These are phyloP conservation scores for Todiramphus saurophagus DNA, from an alignment of 2,113 vertebrate genomes.

Conservation along the genomic window DNA sequence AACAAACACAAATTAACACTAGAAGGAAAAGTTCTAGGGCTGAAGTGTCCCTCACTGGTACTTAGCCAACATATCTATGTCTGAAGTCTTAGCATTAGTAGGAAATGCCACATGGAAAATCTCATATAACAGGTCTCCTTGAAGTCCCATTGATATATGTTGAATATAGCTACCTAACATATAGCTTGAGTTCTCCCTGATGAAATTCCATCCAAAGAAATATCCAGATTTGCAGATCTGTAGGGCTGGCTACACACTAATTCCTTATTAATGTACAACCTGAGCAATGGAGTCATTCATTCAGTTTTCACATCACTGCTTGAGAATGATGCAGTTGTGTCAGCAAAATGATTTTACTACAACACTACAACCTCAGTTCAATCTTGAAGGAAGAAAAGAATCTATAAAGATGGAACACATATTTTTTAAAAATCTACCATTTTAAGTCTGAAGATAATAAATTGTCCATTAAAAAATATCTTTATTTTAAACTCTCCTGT, in stretches of 20 bases:
- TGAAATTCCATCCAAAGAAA: background rate
- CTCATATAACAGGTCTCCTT: background rate
- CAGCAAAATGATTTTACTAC: background rate
- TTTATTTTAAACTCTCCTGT: background rate
- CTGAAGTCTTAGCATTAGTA: background rate
- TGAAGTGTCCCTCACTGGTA: background rate
- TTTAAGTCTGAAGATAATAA: background rate
- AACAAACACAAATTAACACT: background rate
- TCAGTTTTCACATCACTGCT: background rate
- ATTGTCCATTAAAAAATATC: background rate
- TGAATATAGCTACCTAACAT: background rate
- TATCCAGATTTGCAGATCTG: background rate
- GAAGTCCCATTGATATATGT: background rate
- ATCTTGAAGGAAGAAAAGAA: background rate
- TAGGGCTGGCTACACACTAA: background rate
- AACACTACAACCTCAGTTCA: background rate
- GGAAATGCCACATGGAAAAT: background rate
- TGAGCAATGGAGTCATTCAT: background rate
- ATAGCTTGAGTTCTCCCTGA: background rate
- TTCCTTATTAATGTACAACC: background rate
- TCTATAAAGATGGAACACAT: background rate
- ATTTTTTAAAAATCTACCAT: background rate
- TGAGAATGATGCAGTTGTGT: background rate
- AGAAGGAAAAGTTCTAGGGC: background rate
- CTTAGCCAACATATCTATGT: background rate